A percentile compares a stretch with the other conserved stretches of the same genome.
Evolutionary conservation across 2,888 invertebrate species (phyloP).

Genomic region (Xylota sylvarum): DNA sequence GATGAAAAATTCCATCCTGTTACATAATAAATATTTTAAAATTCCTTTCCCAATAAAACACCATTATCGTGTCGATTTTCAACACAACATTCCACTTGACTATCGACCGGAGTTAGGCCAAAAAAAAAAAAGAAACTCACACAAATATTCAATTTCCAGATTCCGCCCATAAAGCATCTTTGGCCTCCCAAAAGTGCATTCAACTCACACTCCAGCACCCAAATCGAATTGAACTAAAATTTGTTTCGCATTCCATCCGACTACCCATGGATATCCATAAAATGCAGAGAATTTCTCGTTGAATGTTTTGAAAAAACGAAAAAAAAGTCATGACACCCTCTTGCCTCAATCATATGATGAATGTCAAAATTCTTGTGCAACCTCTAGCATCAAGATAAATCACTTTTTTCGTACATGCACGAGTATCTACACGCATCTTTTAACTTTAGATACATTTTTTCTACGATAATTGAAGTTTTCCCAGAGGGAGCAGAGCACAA

Average conservation of each 20-base stretch:
- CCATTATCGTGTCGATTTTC: background rate
- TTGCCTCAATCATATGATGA: conserved; percentile 30
- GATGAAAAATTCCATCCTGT: background rate
- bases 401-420: conserved; percentile 6
- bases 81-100: background rate
- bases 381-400: conserved; percentile 48
- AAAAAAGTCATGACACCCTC: conserved; percentile 25
- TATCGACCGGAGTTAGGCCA: background rate
- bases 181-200: conserved; percentile 46
- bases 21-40: background rate
- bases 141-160: conserved; percentile 19
- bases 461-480: conserved; percentile 28
- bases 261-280: conserved; percentile 35
- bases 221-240: conserved; percentile 37
- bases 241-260: conserved; percentile 59
- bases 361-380: conserved; percentile 35
- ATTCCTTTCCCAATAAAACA: background rate
- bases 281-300: conserved; percentile 22
- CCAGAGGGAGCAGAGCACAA: background rate
- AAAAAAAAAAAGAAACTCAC: background rate
- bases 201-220: conserved; percentile 18
- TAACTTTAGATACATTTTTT: conserved; percentile 11
- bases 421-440: background rate
- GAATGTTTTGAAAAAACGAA: background rate
- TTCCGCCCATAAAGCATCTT: conserved; percentile 5